Conservation (phyloP, 2,113 vertebrate genomes). For the Ancistrus triradiatus region DNA sequence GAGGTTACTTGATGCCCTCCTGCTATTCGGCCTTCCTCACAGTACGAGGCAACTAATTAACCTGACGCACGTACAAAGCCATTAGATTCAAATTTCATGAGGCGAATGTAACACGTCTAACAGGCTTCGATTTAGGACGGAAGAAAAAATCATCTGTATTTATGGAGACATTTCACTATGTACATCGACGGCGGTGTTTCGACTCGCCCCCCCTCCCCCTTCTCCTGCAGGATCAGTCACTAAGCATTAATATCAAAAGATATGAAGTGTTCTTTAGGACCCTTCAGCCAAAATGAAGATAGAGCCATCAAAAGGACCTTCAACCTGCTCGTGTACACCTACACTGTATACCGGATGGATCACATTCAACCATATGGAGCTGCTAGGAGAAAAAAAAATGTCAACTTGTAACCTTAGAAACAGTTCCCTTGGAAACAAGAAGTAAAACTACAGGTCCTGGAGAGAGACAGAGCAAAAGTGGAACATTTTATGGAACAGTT, state of each 20-base stretch:
- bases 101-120: conserved; percentile 15
- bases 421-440: conserved; percentile 55
- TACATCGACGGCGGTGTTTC: not conserved
- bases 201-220: not conserved
- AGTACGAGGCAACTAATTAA: conserved; percentile 36
- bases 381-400: conserved; percentile 27
- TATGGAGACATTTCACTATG: conserved; percentile 15
- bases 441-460: conserved; percentile 35
- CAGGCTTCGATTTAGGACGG: conserved; percentile 2
- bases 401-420: conserved; percentile 56
- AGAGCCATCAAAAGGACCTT: conserved; percentile 9
- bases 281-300: conserved; percentile 12
- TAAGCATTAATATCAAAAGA: conserved; percentile 5
- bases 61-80: conserved; percentile 39
- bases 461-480: conserved; percentile 13
- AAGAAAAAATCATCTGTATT: not conserved
- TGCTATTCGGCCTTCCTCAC: not conserved
- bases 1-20: not conserved
- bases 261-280: conserved; percentile 10
- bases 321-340: not conserved
- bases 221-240: conserved; percentile 22
- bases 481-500: too few species aligned
- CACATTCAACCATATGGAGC: conserved; percentile 11
- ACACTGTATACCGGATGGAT: too few species aligned
- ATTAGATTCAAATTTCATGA: conserved; percentile 38